Evolutionary conservation across 1,140 invertebrate species (phyloP).

Genomic region (Drosophila funebris): DNA sequence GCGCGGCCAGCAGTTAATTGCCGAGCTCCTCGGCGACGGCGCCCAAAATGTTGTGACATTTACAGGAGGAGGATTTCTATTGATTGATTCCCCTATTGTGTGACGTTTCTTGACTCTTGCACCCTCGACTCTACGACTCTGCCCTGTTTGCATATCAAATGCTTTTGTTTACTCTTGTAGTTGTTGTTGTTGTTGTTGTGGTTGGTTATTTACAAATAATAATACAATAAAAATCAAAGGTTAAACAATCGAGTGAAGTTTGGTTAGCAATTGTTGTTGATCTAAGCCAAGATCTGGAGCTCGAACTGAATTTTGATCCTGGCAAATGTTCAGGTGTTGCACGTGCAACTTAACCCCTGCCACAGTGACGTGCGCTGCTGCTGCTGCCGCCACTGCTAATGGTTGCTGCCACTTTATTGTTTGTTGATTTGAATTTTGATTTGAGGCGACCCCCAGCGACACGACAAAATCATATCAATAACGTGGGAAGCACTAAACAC

Average conservation of each 20-base stretch:
- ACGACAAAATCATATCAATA: conserved; percentile 64
- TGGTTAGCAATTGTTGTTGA: neutral
- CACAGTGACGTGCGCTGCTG: conserved; percentile 6
- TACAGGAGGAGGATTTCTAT: conserved; percentile 36
- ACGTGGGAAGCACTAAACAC: conserved; percentile 65
- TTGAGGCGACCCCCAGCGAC: conserved; percentile 30
- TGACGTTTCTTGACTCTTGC: neutral
- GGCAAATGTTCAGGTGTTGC: conserved; percentile 33
- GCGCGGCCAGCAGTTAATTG: conserved; percentile 52
- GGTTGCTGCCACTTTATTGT: conserved; percentile 44
- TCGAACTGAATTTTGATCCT: conserved; percentile 8
- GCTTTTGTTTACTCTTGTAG: conserved; percentile 14
- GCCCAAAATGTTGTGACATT: neutral
- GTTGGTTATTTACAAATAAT: conserved; percentile 69
- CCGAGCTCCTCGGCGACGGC: conserved; percentile 6
- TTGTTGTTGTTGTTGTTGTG: neutral
- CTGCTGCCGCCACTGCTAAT: conserved; percentile 43
- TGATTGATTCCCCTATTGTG: conserved; percentile 62
- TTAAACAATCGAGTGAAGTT: conserved; percentile 1
- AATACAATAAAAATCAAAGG: conserved; percentile 66
- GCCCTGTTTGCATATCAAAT: neutral
- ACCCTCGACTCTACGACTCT: conserved; percentile 1
- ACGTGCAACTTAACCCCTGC: conserved; percentile 24
- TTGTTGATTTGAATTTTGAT: conserved; percentile 58
- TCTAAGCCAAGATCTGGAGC: neutral